These are phyloP conservation scores for Lucinisca nassula DNA, from an alignment of 2,888 invertebrate species.

Conservation along the genomic window DNA sequence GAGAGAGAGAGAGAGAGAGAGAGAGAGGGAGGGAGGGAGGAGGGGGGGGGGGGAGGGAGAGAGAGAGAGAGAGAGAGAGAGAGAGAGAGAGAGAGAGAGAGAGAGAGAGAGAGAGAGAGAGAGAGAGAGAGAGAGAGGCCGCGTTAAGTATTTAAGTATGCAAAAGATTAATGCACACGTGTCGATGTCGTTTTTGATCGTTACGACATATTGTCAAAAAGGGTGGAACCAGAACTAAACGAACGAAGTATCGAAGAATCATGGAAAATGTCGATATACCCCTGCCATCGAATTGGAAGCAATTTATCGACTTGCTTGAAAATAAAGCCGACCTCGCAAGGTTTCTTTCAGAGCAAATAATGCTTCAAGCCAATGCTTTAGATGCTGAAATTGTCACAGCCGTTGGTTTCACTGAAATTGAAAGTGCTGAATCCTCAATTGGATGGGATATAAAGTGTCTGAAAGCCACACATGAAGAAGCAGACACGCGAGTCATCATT, in stretches of 20 bases:
- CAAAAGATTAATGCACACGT: background rate
- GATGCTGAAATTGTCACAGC: background rate
- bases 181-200: background rate
- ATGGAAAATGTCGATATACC: background rate
- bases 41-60: no score
- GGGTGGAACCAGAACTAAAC: background rate
- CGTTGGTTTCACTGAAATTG: background rate
- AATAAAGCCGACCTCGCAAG: no score
- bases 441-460: background rate
- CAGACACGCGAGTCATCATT: no score
- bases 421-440: background rate
- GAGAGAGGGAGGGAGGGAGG: no score
- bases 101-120: no score
- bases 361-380: background rate
- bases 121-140: no score
- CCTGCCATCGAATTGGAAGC: background rate
- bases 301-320: background rate
- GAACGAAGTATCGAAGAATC: background rate
- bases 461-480: background rate
- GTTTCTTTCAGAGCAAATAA: no score
- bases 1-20: no score
- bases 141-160: background rate
- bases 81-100: no score
- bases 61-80: no score
- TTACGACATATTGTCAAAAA: background rate